A percentile compares a stretch with the other conserved stretches of the same genome.
Evolutionary conservation across 2,888 invertebrate species (phyloP).

Genomic region (Orgyia antiqua): DNA sequence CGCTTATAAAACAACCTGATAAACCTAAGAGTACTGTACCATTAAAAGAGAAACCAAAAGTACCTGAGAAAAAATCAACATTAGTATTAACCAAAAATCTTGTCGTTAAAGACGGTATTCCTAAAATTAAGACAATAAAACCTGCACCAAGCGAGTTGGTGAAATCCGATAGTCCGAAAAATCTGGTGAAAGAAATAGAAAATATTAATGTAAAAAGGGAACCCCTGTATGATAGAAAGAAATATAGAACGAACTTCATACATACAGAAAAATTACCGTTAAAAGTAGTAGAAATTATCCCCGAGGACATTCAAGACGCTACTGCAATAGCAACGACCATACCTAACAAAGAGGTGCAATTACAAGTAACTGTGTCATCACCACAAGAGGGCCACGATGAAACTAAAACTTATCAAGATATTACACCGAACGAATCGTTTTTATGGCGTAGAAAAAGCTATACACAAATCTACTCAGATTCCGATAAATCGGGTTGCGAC

Average conservation of each 20-base stretch:
- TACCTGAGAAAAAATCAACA: slow-evolving; percentile 79
- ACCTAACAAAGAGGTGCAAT: slow-evolving; percentile 10
- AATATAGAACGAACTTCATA: slow-evolving; percentile 68
- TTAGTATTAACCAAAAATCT: slow-evolving; percentile 73
- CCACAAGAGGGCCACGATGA: slow-evolving; percentile 24
- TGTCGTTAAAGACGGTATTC: slow-evolving; percentile 71
- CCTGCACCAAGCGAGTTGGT: slow-evolving; percentile 33
- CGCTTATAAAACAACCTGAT: slow-evolving; percentile 60
- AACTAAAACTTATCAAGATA: slow-evolving; percentile 41
- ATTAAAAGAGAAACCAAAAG: slow-evolving; percentile 75
- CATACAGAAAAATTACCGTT: slow-evolving; percentile 64
- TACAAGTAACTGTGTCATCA: slow-evolving; percentile 15
- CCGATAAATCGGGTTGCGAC: slow-evolving; percentile 51
- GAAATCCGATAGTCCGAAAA: slow-evolving; percentile 29
- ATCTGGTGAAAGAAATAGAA: slow-evolving; percentile 18
- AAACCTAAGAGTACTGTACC: slow-evolving; percentile 42
- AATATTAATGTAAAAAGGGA: slow-evolving; percentile 53
- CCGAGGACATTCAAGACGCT: slow-evolving; percentile 58
- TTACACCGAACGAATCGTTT: slow-evolving; percentile 82
- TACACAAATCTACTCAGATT: slow-evolving; percentile 59
- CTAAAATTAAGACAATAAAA: slow-evolving; percentile 71
- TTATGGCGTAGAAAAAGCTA: slow-evolving; percentile 78
- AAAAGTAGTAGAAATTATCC: slow-evolving; percentile 67
- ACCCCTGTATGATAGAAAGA: slow-evolving; percentile 60
- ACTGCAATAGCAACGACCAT: slow-evolving; percentile 14